Base-by-base conservation (phyloP, 2,797 vertebrate species). In the Acipenser ruthenus region DNA sequence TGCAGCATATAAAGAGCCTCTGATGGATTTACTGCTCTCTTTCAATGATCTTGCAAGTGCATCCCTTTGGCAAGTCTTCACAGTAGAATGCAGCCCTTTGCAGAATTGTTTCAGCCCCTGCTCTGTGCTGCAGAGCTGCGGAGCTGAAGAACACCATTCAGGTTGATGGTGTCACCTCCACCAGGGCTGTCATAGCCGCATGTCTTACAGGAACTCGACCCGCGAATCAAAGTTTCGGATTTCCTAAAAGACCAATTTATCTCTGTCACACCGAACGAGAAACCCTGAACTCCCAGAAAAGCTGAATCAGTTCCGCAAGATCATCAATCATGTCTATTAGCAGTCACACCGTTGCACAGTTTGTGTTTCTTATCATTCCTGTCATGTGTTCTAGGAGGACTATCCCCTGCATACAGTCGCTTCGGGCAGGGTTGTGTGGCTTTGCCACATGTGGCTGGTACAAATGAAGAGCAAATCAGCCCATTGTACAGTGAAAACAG, bases 181-280 rank as follows among this genome's bases (percentile, higher is more conserved):
- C 49, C 18, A 9, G 12, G 47, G 51, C 9, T 12, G 7, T 7
- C 18, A 9, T 15, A 49, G 12, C 55, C 53, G 48, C n/a, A 8
- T 6, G 49, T 49, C 47, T 49, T 67, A 10, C 56, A 51, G 52
- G 51, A 10, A 49, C 47, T 11, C 15, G 12, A 9, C 10, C 15
- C 8, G 63, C 7, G 63, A 18, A 56, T 60, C 18, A 13, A 13
- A 66, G 18, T 48, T 65, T 69, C 63, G 9, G 13, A 51, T 65
- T 50, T 12, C 37, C 48, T 68, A 67, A 69, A 51, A 67, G 67
- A 65, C 51, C 51, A 11, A 66, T 72, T 60, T 50, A 67, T 67
- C 62, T 72, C 67, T 64, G 70, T 64, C 70, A 18, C 61, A 49
- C 53, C 12, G 59, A 63, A 67, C 62, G 62, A 66, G 53, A 53